Percentiles rank a stretch among this genome's conserved stretches.
phyloP scores from a whole-genome alignment of 2,113 vertebrate species.

The Cynoglossus semilaevis region DNA sequence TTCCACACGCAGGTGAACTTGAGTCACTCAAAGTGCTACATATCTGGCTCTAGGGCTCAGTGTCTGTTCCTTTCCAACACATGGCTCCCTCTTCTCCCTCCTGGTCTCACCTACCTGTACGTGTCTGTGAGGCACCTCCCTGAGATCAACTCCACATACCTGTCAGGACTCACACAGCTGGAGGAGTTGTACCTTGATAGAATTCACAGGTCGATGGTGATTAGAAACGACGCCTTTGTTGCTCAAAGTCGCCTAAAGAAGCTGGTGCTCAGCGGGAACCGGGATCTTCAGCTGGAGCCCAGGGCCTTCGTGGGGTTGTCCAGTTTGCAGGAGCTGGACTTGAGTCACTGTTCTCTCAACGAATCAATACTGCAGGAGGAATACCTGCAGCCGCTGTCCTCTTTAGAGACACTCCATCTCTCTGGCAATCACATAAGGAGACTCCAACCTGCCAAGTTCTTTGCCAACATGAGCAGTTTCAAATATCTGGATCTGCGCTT shows the following conservation, averaged over 20 bases:
- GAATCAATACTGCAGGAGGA: slow-evolving; percentile 73
- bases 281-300: slow-evolving; percentile 64
- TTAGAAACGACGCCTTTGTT: slow-evolving; percentile 78
- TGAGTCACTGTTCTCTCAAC: slow-evolving; percentile 73
- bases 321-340: slow-evolving; percentile 65
- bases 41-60: slow-evolving; percentile 27
- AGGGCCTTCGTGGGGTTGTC: slow-evolving; percentile 79
- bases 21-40: slow-evolving; percentile 61
- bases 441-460: slow-evolving; percentile 80
- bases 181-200: slow-evolving; percentile 64
- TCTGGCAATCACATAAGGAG: slow-evolving; percentile 73
- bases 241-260: slow-evolving; percentile 71
- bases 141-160: slow-evolving; percentile 71
- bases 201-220: slow-evolving; percentile 65
- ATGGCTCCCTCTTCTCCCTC: slow-evolving; percentile 73
- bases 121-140: slow-evolving; percentile 77
- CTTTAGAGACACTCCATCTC: slow-evolving; percentile 77
- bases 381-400: slow-evolving; percentile 82
- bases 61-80: slow-evolving; percentile 68
- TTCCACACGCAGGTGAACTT: slow-evolving; percentile 33
- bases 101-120: slow-evolving; percentile 66
- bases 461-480: slow-evolving; percentile 77
- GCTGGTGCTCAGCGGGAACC: slow-evolving; percentile 75
- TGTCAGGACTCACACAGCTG: slow-evolving; percentile 75
- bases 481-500: slow-evolving; percentile 70